A percentile compares a stretch with the other conserved stretches of the same genome.
phyloP scores from a whole-genome alignment of 2,888 invertebrate genomes.

The Muschampia plurimacula region DNA sequence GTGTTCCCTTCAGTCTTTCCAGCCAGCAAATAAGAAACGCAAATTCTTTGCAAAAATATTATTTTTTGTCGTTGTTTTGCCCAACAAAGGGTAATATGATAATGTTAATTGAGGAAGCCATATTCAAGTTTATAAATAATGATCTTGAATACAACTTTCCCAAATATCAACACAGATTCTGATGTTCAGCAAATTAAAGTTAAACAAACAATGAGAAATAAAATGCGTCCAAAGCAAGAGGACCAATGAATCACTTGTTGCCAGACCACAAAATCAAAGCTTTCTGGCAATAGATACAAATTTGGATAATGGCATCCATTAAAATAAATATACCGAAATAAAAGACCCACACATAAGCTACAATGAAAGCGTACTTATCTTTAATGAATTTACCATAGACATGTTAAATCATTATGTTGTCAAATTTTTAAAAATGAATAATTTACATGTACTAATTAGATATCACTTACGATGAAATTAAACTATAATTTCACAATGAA shows the following conservation, averaged over 20 bases:
- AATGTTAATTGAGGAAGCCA: constrained; percentile 54
- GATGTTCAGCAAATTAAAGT: constrained; percentile 55
- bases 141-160: constrained; percentile 32
- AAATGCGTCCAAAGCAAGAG: constrained; percentile 62
- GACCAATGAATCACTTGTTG: constrained; percentile 42
- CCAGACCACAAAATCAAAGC: constrained; percentile 28
- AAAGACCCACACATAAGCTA: constrained; percentile 70
- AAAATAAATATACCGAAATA: constrained; percentile 42
- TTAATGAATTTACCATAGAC: constrained; percentile 47
- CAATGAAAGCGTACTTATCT: constrained; percentile 77
- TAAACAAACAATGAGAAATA: constrained; percentile 50
- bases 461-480: too few species aligned
- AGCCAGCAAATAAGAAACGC: constrained; percentile 85
- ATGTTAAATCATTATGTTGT: constrained; percentile 19
- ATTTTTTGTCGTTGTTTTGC: constrained; percentile 64
- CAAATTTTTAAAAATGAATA: not conserved
- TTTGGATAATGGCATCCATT: constrained; percentile 27
- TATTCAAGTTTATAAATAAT: constrained; percentile 46
- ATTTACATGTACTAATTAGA: too few species aligned
- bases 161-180: constrained; percentile 24
- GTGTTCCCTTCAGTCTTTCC: constrained; percentile 84
- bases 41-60: constrained; percentile 82
- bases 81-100: constrained; percentile 36
- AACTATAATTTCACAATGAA: too few species aligned
- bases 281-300: constrained; percentile 27